Conservation (phyloP, 1,140 invertebrate species). For the Euwallacea similis region DNA sequence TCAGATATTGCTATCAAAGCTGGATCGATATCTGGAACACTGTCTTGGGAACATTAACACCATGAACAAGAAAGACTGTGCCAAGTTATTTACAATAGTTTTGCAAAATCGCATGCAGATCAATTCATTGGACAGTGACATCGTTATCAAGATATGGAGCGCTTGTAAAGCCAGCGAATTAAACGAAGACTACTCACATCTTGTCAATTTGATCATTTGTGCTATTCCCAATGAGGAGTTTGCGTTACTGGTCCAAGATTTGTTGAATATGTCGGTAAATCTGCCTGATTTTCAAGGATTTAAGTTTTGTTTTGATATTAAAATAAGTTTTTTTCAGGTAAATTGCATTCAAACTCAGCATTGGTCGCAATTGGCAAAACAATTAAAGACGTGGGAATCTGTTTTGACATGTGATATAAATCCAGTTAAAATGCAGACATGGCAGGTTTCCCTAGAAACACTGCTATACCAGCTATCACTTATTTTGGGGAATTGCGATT, state of each 20-base stretch:
- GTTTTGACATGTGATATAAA: constrained; percentile 43
- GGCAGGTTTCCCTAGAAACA: constrained; percentile 40
- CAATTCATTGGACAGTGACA: constrained; percentile 28
- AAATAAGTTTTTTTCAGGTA: background rate
- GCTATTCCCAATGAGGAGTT: constrained; percentile 46
- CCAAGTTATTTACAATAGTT: constrained; percentile 42
- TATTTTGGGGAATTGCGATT: constrained; percentile 19
- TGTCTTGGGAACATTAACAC: constrained; percentile 27
- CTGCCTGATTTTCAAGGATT: background rate
- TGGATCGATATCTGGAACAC: constrained; percentile 34
- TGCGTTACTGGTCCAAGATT: constrained; percentile 35
- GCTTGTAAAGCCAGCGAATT: constrained; percentile 37
- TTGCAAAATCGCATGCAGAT: constrained; percentile 44
- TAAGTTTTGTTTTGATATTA: background rate
- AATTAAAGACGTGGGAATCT: constrained; percentile 40
- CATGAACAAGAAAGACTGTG: constrained; percentile 35
- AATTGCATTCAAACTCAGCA: no score
- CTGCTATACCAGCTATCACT: constrained; percentile 36
- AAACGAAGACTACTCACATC: constrained; percentile 42
- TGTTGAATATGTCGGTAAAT: constrained; percentile 42
- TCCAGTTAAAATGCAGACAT: constrained; percentile 42
- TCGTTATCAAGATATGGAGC: constrained; percentile 45
- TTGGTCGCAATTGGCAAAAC: constrained; percentile 22
- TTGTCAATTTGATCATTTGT: constrained; percentile 42
- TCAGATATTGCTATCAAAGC: constrained; percentile 16